phyloP scores from a whole-genome alignment of 2,797 vertebrate species.

The Notamacropus eugenii region DNA sequence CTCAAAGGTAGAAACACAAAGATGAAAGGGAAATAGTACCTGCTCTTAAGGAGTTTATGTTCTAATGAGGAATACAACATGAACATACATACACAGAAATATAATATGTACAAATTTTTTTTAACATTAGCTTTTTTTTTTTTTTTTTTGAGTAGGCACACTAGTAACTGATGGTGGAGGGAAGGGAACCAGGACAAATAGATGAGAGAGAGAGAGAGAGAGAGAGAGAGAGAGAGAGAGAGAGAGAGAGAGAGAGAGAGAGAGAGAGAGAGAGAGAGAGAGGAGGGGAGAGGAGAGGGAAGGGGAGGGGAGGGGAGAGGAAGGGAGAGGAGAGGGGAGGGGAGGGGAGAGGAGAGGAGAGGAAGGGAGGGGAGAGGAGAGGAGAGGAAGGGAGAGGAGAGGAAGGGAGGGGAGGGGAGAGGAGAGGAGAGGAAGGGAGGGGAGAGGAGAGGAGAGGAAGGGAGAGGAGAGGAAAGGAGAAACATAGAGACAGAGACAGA shows the following conservation, averaged over 20 bases:
- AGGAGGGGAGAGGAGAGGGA: no score
- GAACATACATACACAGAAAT: not conserved
- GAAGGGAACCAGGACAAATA: not conserved
- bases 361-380: no score
- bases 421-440: no score
- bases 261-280: no score
- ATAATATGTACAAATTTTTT: not conserved
- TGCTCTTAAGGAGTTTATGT: not conserved
- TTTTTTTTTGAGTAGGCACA: not conserved
- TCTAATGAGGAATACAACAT: not conserved
- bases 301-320: no score
- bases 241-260: no score
- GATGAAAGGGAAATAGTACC: not conserved
- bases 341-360: no score
- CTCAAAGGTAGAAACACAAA: not conserved
- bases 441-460: no score
- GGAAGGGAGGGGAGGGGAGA: no score
- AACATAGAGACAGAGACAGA: not conserved
- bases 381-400: no score
- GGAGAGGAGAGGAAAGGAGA: no score
- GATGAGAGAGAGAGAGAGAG: not conserved
- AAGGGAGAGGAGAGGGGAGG: no score
- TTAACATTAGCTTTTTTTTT: not conserved
- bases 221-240: not conserved
- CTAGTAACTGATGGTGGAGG: rapidly evolving